Percentiles rank a stretch among this genome's conserved stretches.
These are phyloP conservation scores for Odontesthes bonariensis DNA, from an alignment of 2,113 vertebrate genomes.

Conservation along the genomic window DNA sequence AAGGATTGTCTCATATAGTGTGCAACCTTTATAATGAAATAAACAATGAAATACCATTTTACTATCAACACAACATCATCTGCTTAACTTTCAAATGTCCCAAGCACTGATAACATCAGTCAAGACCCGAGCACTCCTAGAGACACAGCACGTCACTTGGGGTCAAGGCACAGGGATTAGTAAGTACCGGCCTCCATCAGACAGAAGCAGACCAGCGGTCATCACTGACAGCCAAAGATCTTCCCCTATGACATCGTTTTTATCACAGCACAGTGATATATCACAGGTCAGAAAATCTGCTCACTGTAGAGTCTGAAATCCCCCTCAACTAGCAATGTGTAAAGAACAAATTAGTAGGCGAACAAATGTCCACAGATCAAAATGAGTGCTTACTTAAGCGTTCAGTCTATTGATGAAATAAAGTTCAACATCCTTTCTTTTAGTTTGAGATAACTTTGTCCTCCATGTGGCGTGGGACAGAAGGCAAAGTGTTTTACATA, in stretches of 20 bases:
- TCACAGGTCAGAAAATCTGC: background rate
- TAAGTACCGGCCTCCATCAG: constrained; percentile 16
- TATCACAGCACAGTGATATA: constrained; percentile 40
- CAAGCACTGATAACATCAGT: constrained; percentile 33
- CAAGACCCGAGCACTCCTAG: constrained; percentile 19
- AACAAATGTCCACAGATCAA: too few species aligned
- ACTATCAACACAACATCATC: constrained; percentile 1
- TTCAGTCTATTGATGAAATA: too few species aligned
- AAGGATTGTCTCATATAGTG: too few species aligned
- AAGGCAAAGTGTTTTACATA: too few species aligned
- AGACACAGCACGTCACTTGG: constrained; percentile 28
- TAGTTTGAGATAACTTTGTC: too few species aligned
- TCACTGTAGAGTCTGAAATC: constrained; percentile 13
- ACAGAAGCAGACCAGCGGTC: constrained; percentile 10
- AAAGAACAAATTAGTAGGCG: constrained; percentile 7
- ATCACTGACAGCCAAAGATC: constrained; percentile 31
- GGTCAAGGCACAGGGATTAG: constrained; percentile 50
- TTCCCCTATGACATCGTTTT: constrained; percentile 41
- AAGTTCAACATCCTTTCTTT: too few species aligned
- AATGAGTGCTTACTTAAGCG: too few species aligned
- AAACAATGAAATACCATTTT: constrained; percentile 10
- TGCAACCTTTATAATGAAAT: constrained; percentile 4
- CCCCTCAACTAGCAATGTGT: constrained; percentile 16
- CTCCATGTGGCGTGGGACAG: too few species aligned
- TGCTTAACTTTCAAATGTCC: constrained; percentile 15